Conservation (phyloP, 2,888 invertebrate species). For the Metalampra italica region DNA sequence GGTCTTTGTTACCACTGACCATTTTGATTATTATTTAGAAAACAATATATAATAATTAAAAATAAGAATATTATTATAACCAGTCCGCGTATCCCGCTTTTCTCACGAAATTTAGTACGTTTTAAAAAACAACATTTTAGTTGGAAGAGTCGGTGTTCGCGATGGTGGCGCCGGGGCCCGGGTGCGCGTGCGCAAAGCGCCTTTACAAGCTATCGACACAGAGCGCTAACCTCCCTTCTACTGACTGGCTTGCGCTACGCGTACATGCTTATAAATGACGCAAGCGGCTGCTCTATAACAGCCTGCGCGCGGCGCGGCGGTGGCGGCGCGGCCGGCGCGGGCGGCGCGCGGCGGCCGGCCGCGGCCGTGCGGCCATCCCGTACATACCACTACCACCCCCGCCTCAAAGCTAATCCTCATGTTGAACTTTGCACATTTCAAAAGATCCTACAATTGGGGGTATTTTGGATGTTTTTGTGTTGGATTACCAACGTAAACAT, state of each 20-base stretch:
- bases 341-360: too few relatives aligned
- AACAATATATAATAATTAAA: conserved; percentile 16
- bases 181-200: conserved; percentile 55
- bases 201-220: conserved; percentile 48
- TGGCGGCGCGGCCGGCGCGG: not conserved
- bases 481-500: too few relatives aligned
- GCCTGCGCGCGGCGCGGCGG: conserved; percentile 3
- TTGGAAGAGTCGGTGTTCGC: conserved; percentile 30
- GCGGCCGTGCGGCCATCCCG: too few relatives aligned
- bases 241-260: conserved; percentile 48
- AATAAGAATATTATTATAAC: conserved; percentile 13
- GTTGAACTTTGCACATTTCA: too few relatives aligned
- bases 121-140: conserved; percentile 46
- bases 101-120: conserved; percentile 33
- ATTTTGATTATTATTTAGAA: conserved; percentile 38
- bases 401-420: too few relatives aligned
- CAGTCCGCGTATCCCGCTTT: conserved; percentile 26
- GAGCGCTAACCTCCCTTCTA: conserved; percentile 58
- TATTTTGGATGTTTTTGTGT: too few relatives aligned
- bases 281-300: not conserved
- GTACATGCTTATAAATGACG: conserved; percentile 30
- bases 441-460: too few relatives aligned
- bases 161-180: conserved; percentile 34
- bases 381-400: too few relatives aligned
- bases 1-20: conserved; percentile 72